Percentiles rank a stretch among this genome's conserved stretches.
phyloP scores from a whole-genome alignment of 2,113 vertebrate genomes.

The Paracanthobrama guichenoti region DNA sequence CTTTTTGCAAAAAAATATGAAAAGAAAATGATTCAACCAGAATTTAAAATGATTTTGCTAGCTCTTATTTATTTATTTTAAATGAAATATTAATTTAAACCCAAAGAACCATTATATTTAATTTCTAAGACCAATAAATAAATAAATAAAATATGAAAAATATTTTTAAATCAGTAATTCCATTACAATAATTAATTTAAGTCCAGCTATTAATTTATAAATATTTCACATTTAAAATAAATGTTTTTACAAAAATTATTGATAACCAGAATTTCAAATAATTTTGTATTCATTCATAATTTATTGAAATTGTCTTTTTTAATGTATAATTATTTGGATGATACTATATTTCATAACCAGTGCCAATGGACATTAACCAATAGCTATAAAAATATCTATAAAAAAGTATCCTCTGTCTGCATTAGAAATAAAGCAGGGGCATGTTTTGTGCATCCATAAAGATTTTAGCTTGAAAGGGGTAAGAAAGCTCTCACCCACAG shows the following conservation, averaged over 20 bases:
- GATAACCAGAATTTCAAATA: not conserved
- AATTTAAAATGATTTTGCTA: not conserved
- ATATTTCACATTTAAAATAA: no score
- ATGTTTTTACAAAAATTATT: not conserved
- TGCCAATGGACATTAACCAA: not conserved
- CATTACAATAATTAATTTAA: not conserved
- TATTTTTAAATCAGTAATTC: not conserved
- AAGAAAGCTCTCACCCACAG: not conserved
- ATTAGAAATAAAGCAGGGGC: not conserved
- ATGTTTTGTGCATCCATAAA: not conserved
- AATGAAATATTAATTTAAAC: not conserved
- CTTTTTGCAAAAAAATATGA: not conserved
- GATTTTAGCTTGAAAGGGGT: not conserved
- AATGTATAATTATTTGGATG: not conserved
- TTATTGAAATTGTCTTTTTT: no score
- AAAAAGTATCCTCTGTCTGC: not conserved
- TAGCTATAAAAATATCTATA: not conserved
- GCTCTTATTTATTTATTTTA: not conserved
- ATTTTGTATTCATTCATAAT: not conserved
- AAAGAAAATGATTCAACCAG: no score
- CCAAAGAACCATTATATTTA: not conserved
- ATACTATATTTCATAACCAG: not conserved
- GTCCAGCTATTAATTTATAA: not conserved
- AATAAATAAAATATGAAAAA: not conserved
- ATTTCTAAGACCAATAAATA: not conserved